Evolutionary conservation across 2,888 invertebrate genomes (phyloP).

Genomic region (Chironomus riparius): DNA sequence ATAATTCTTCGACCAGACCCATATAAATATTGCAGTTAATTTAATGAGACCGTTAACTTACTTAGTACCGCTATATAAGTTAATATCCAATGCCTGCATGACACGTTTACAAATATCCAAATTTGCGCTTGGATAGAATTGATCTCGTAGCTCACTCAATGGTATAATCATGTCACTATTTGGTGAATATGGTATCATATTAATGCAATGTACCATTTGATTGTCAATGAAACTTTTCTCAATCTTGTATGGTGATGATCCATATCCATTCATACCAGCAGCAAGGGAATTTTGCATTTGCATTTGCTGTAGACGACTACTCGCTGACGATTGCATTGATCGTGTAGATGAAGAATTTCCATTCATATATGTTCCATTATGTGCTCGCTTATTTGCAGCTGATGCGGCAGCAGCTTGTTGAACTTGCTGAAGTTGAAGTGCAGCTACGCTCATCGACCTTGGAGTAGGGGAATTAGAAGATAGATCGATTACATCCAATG

Average conservation of each 20-base stretch:
- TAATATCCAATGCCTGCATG: constrained; percentile 69
- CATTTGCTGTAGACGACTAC: constrained; percentile 28
- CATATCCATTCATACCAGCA: constrained; percentile 40
- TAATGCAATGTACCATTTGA: constrained; percentile 76
- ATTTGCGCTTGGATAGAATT: constrained; percentile 70
- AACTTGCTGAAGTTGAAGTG: constrained; percentile 39
- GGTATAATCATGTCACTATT: constrained; percentile 76
- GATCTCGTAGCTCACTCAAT: constrained; percentile 67
- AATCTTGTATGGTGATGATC: constrained; percentile 69
- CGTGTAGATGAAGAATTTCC: not conserved
- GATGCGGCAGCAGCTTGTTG: constrained; percentile 43
- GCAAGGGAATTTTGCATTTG: constrained; percentile 28
- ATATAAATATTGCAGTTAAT: too few species aligned
- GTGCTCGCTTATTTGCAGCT: constrained; percentile 47
- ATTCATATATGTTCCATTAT: constrained; percentile 37
- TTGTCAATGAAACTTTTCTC: constrained; percentile 73
- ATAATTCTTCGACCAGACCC: too few species aligned
- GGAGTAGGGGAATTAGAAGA: constrained; percentile 39
- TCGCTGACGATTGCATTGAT: constrained; percentile 29
- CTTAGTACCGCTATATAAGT: constrained; percentile 76
- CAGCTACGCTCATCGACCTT: constrained; percentile 38
- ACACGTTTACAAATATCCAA: constrained; percentile 68
- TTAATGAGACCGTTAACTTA: constrained; percentile 43
- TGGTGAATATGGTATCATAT: constrained; percentile 68
- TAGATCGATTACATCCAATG: constrained; percentile 46